These are phyloP conservation scores for Leucopternis melanops DNA, from an alignment of 2,113 vertebrate genomes.

Conservation along the genomic window DNA sequence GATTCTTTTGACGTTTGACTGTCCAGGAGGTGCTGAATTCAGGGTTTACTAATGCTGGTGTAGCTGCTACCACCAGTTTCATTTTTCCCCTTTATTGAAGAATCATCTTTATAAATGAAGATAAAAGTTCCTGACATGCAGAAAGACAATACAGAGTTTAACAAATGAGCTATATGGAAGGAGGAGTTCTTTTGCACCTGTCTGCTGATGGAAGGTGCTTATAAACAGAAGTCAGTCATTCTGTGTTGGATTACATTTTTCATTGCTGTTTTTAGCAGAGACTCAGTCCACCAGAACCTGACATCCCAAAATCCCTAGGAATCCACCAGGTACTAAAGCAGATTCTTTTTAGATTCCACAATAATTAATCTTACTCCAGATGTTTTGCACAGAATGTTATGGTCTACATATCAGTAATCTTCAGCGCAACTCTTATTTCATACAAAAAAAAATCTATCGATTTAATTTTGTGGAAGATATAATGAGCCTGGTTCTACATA, in stretches of 20 bases:
- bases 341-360: neutral
- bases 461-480: neutral
- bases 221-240: neutral
- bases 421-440: neutral
- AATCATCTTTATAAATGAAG: neutral
- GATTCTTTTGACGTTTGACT: conserved; percentile 5
- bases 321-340: neutral
- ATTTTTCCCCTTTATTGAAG: neutral
- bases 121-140: neutral
- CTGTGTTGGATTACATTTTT: neutral
- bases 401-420: neutral
- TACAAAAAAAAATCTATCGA: neutral
- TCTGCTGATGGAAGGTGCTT: neutral
- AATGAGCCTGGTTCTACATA: conserved; percentile 9
- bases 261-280: neutral
- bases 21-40: neutral
- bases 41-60: neutral
- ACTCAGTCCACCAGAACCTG: neutral
- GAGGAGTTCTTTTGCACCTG: neutral
- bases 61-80: neutral
- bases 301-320: neutral
- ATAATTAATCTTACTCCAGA: neutral
- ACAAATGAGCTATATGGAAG: neutral
- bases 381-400: neutral
- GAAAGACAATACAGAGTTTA: neutral